Percentiles rank a stretch among this genome's conserved stretches.
phyloP scores from a whole-genome alignment of 2,113 vertebrate species.

The Corydoras maculifer region DNA sequence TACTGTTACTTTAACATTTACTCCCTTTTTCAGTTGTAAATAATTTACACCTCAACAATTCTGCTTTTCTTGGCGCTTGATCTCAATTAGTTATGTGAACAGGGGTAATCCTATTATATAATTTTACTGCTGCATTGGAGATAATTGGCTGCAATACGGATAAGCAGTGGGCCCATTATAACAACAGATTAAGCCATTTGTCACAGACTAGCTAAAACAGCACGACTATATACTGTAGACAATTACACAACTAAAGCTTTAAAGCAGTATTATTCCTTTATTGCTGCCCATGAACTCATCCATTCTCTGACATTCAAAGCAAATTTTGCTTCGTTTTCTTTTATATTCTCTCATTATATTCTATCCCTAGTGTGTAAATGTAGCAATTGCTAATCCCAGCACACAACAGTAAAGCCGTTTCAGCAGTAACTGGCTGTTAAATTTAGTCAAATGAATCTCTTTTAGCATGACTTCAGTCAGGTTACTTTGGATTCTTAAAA shows the following conservation, averaged over 20 bases:
- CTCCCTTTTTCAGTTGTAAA: background rate
- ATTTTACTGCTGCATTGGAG: slow-evolving; percentile 40
- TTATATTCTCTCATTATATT: background rate
- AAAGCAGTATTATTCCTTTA: background rate
- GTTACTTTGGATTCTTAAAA: too few relatives aligned
- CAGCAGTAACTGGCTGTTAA: too few relatives aligned
- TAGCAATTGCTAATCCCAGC: too few relatives aligned
- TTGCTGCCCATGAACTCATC: background rate
- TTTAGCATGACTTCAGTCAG: too few relatives aligned
- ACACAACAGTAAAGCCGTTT: too few relatives aligned
- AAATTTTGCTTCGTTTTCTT: background rate
- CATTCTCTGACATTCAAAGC: background rate
- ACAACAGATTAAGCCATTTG: slow-evolving; percentile 27
- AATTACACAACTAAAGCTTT: slow-evolving; percentile 5
- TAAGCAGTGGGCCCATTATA: slow-evolving; percentile 33
- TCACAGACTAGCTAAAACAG: background rate
- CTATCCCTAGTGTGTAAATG: too few relatives aligned
- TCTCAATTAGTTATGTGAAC: slow-evolving; percentile 37
- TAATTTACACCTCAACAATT: slow-evolving; percentile 18
- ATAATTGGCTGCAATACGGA: slow-evolving; percentile 35
- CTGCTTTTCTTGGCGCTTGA: slow-evolving; percentile 33
- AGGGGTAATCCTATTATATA: slow-evolving; percentile 41
- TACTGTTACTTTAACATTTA: background rate
- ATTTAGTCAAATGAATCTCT: too few relatives aligned
- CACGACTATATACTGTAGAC: slow-evolving; percentile 9